Base-by-base conservation (phyloP, 2,113 vertebrate genomes). In the Syngnathus floridae region DNA sequence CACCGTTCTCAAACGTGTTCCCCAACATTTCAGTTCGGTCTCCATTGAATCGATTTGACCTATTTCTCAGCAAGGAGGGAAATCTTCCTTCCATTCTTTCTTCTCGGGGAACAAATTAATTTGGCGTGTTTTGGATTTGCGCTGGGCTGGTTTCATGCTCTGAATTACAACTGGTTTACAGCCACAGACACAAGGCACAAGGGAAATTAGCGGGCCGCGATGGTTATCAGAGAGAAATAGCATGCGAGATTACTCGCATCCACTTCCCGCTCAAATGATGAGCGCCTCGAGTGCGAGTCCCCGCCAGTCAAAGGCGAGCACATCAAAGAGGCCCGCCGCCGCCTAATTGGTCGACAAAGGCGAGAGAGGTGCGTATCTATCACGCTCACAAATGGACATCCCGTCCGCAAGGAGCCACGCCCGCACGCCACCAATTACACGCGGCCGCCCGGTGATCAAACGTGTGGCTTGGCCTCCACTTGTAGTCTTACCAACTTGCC, bases 101-200 rank as follows among this genome's bases (percentile, higher is more conserved):
- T 55, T 75, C 41, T 66, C 56, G n/a, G 19, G 12, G 63, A 67
- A 66, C 63, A 70, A 73, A 78, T 71, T 51, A 5, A 69, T 65
- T 64, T 69, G 63, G 17, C 73, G 31, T 46, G 46, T 71, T 79
- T 77, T 69, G 48, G 63, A 62, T 22, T 43, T 72, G 72, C 64
- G 77, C 76, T 19, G 65, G 45, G 62, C 67, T 75, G n/a, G 67
- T 82, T 71, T 77, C 71, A 76, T 74, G 77, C 65, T 56, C 69
- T 71, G 75, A 83, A 86, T 84, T 66, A 78, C 80, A 88, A 88
- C 79, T 72, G 75, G 63, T 87, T 81, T 82, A 75, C 71, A 78
- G 80, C 78, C 61, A 71, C 72, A 78, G 73, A 82, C 83, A 84
- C 76, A 78, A 77, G 75, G 63, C 88, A 63, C 78, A 0, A 40